Conservation (phyloP, 2,888 invertebrate species). For the Dolichomitus sp. region DNA sequence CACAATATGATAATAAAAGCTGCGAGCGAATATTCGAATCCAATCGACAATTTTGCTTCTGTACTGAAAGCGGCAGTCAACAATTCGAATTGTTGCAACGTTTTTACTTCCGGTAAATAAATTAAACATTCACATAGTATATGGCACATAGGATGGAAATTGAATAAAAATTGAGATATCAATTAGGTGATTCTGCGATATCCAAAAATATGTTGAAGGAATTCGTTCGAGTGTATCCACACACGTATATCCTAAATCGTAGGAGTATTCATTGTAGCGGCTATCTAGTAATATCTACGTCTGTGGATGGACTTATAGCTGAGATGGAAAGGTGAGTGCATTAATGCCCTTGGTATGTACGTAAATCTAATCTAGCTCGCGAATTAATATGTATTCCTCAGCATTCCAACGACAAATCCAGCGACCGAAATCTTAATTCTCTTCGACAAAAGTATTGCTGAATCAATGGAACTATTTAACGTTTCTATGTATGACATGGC, state of each 20-base stretch:
- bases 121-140: background rate
- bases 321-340: conserved; percentile 61
- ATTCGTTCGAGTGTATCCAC: conserved; percentile 73
- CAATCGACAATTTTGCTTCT: conserved; percentile 62
- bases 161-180: background rate
- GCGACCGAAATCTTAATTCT: conserved; percentile 75
- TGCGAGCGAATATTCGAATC: conserved; percentile 70
- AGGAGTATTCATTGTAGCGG: conserved; percentile 71
- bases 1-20: background rate
- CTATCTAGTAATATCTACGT: conserved; percentile 73
- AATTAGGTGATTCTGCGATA: conserved; percentile 67
- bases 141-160: background rate
- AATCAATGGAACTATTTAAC: conserved; percentile 60
- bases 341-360: background rate
- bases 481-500: conserved; percentile 71
- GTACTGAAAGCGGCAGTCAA: conserved; percentile 70
- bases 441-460: conserved; percentile 51
- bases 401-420: conserved; percentile 71
- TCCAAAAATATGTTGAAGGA: conserved; percentile 70
- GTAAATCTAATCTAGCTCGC: background rate
- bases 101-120: conserved; percentile 70
- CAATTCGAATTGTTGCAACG: conserved; percentile 73
- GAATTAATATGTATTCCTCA: conserved; percentile 32
- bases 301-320: conserved; percentile 59
- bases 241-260: conserved; percentile 70